These are phyloP conservation scores for Volucella inanis DNA, from an alignment of 2,888 invertebrate species.

Conservation along the genomic window DNA sequence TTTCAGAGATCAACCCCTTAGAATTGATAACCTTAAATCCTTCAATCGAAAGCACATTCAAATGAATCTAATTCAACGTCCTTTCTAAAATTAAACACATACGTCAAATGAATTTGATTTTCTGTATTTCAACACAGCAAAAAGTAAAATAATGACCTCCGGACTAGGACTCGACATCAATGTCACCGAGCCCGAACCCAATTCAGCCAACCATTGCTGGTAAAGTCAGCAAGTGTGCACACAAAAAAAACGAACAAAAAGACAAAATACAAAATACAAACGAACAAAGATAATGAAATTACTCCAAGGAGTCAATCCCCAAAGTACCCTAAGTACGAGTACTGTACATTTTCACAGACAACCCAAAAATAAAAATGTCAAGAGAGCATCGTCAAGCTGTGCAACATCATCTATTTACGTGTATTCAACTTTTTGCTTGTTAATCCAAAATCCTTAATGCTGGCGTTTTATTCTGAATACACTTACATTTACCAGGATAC, in stretches of 20 bases:
- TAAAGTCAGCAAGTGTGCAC: slow-evolving; percentile 3
- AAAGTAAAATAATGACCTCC: not conserved
- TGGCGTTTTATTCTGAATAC: slow-evolving; percentile 48
- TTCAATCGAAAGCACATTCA: too few species aligned
- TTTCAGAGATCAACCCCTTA: too few species aligned
- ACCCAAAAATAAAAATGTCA: slow-evolving; percentile 27
- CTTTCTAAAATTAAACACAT: too few species aligned
- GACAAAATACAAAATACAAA: slow-evolving; percentile 31
- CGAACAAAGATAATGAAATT: slow-evolving; percentile 45
- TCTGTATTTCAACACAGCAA: not conserved
- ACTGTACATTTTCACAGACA: too few species aligned
- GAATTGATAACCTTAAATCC: too few species aligned
- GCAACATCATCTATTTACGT: slow-evolving; percentile 9
- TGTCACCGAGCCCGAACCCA: not conserved
- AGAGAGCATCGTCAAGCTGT: slow-evolving; percentile 12
- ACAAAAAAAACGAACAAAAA: slow-evolving; percentile 3
- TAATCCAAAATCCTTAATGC: slow-evolving; percentile 52
- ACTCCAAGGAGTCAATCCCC: slow-evolving; percentile 36
- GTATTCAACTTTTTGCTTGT: slow-evolving; percentile 56
- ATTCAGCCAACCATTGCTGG: slow-evolving; percentile 21
- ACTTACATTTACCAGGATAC: slow-evolving; percentile 26
- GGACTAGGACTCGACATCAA: not conserved
- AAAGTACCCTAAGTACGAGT: slow-evolving; percentile 3
- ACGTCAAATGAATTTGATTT: not conserved
- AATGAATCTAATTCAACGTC: too few species aligned